Evolutionary conservation across 1,140 invertebrate genomes (phyloP).

Genomic region (Lanistes nyassanus): DNA sequence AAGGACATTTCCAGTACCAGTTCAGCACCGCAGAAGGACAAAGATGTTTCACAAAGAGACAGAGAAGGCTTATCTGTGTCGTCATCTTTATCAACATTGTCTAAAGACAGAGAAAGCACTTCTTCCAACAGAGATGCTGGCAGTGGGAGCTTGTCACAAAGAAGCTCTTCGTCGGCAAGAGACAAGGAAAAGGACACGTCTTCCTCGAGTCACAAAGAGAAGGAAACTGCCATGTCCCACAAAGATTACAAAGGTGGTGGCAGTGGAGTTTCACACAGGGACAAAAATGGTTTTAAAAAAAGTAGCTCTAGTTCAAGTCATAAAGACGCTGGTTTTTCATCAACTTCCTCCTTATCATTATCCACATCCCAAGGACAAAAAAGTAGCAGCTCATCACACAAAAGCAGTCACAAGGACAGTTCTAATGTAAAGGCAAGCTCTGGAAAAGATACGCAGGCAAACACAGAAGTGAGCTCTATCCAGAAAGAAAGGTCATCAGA

Average conservation of each 20-base stretch:
- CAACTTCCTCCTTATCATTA: no score
- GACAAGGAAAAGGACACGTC: not conserved
- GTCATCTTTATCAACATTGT: not conserved
- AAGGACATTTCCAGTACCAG: conserved; percentile 15
- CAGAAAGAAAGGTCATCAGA: no score
- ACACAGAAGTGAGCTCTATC: no score
- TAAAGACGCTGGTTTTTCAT: no score
- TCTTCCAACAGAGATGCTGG: not conserved
- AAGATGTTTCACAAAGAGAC: conserved; percentile 1
- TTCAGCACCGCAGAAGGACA: not conserved
- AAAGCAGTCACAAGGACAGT: no score
- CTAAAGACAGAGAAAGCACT: not conserved
- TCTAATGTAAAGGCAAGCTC: no score
- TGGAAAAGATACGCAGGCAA: no score
- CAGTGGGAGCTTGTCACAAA: no score
- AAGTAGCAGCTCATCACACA: no score
- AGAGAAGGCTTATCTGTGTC: not conserved
- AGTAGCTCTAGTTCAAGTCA: not conserved
- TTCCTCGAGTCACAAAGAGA: not conserved
- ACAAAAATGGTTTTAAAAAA: conserved; percentile 13
- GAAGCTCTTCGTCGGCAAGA: not conserved
- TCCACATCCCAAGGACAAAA: no score
- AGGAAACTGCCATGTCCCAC: not conserved
- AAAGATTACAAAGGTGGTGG: not conserved
- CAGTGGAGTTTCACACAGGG: not conserved